phyloP scores from a whole-genome alignment of 2,113 vertebrate species.

The Gobio gobio region DNA sequence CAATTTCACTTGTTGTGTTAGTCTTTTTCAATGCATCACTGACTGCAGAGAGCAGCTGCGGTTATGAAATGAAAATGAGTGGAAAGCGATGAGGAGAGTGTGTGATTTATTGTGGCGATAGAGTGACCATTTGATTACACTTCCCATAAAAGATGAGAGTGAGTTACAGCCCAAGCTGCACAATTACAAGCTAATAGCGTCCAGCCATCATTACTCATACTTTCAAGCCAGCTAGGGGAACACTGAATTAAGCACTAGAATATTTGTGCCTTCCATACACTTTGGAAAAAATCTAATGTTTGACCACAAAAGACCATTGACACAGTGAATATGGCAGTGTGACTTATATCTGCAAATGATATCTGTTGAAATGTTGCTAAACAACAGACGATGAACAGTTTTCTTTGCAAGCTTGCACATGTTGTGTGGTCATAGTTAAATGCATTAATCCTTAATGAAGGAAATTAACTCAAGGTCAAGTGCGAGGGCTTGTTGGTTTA shows the following conservation, averaged over 20 bases:
- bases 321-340: not conserved
- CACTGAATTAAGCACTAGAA: conserved; percentile 68
- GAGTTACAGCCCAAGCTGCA: conserved; percentile 64
- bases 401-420: not conserved
- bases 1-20: conserved; percentile 12
- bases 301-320: conserved; percentile 29
- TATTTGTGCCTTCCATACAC: conserved; percentile 68
- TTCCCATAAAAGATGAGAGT: conserved; percentile 63
- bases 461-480: not conserved
- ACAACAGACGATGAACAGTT: not conserved
- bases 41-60: conserved; percentile 46
- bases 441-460: not conserved
- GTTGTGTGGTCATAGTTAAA: not conserved
- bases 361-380: not conserved
- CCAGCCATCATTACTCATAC: conserved; percentile 66
- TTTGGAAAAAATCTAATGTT: conserved; percentile 61
- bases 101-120: conserved; percentile 56
- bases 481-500: not conserved
- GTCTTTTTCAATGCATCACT: conserved; percentile 19
- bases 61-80: conserved; percentile 60
- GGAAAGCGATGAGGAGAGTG: conserved; percentile 13
- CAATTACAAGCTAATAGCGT: conserved; percentile 66
- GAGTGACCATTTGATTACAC: conserved; percentile 53
- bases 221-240: conserved; percentile 60
- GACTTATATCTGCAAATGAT: not conserved